These are phyloP conservation scores for Lindbergichthys nudifrons DNA, from an alignment of 2,797 vertebrate genomes.

Conservation along the genomic window DNA sequence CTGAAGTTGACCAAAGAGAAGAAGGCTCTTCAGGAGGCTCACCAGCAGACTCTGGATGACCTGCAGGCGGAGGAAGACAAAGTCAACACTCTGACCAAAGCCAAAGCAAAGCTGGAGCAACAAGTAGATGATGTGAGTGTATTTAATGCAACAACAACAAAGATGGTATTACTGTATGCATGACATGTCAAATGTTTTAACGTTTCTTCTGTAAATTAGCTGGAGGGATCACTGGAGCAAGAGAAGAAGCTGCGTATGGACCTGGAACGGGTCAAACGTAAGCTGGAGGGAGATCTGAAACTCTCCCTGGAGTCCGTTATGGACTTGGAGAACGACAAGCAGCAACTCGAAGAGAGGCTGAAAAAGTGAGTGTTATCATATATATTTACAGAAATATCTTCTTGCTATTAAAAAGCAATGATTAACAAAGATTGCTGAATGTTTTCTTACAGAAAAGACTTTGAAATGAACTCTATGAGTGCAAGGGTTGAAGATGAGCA, in stretches of 20 bases:
- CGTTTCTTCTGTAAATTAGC: constrained; percentile 71
- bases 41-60: constrained; percentile 94
- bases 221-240: constrained; percentile 94
- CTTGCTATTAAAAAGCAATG: neutral
- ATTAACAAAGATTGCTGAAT: neutral
- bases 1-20: constrained; percentile 93
- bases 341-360: constrained; percentile 93
- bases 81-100: constrained; percentile 91
- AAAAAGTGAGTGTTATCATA: constrained; percentile 87
- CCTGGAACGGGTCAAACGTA: constrained; percentile 90
- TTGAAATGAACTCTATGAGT: constrained; percentile 90
- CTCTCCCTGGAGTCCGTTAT: constrained; percentile 91
- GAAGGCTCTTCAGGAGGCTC: constrained; percentile 93
- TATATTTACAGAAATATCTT: neutral
- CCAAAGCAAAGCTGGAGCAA: constrained; percentile 94
- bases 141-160: neutral
- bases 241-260: constrained; percentile 96
- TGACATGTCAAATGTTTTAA: neutral
- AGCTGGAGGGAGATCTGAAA: constrained; percentile 95
- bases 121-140: constrained; percentile 94
- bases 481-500: constrained; percentile 92
- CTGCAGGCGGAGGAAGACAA: constrained; percentile 96
- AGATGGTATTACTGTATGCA: neutral
- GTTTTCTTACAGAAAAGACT: constrained; percentile 88
- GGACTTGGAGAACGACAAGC: constrained; percentile 94